Evolutionary conservation across 2,797 vertebrate species (phyloP), one percentile per base, ranked within the genome.

Genomic region (Triplophysa bombifrons): DNA sequence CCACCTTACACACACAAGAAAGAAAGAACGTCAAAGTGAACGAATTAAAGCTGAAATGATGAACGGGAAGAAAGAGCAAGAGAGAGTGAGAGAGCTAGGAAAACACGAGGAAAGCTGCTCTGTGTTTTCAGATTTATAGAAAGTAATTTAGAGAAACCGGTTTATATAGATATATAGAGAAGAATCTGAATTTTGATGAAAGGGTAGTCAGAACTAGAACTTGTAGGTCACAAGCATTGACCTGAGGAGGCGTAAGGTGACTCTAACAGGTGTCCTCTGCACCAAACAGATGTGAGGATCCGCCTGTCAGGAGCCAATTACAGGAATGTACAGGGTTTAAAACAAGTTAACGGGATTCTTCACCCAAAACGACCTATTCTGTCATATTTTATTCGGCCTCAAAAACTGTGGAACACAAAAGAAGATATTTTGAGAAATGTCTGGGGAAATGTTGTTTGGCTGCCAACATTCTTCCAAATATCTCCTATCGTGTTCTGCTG

Each of bases 91-190:
- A 50, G 9, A 25, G 66, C 38, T 4, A 34, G 30, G 30, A 34
- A 34, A 34, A 34, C 30, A 34, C 30, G 0, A 34, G 76, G 66
- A 46, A 73, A 34, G 56, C 2, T 48, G 38, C 38, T 41, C 1
- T 41, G 38, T 60, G 72, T 34, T 48, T 76, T 76, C 17, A 68
- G 16, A 27, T 68, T 46, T 46, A 20, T 50, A 48, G 46, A 16
- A 17, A 14, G 17, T 68, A 68, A 76, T 76, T 19, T 58, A 56
- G 22, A 58, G 9, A 25, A 56, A 20, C 55, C 20, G 30, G 30
- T 34, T 34, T 34, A 7, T 34, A 34, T 34, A 34, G 30, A 34
- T 34, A 34, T 34, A 34, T 8, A 8, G 34, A 38, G 34, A 38
- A 38, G 34, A 38, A 38, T 38, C 34, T 0, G 34, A 38, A 38